A percentile compares a stretch with the other conserved stretches of the same genome.
These are phyloP conservation scores for Macrotrachela quadricornifera DNA, from an alignment of 1,140 invertebrate genomes.

Conservation along the genomic window DNA sequence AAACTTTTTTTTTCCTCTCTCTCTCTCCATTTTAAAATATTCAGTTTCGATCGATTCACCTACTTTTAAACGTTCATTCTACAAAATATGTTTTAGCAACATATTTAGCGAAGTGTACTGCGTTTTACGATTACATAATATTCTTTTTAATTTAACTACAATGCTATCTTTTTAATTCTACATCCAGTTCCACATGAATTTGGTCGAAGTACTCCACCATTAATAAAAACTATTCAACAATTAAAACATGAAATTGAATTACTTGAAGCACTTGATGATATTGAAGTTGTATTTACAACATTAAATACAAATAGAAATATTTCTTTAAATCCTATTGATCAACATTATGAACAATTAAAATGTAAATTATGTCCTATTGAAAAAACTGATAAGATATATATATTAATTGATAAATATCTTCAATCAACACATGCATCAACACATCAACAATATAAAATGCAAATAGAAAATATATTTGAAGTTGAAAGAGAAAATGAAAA, in stretches of 20 bases:
- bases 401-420: slow-evolving; percentile 20
- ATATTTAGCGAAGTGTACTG: too few relatives aligned
- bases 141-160: slow-evolving; percentile 16
- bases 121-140: slow-evolving; percentile 19
- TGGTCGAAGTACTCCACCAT: not conserved
- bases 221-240: not conserved
- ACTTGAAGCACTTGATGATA: slow-evolving; percentile 21
- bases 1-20: too few relatives aligned
- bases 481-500: slow-evolving; percentile 19
- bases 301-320: slow-evolving; percentile 12
- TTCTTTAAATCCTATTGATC: slow-evolving; percentile 20
- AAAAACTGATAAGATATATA: not conserved
- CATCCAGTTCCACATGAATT: not conserved
- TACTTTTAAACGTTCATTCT: too few relatives aligned
- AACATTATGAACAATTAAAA: slow-evolving; percentile 22
- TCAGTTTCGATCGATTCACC: too few relatives aligned
- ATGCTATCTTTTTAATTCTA: not conserved
- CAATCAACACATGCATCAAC: slow-evolving; percentile 22
- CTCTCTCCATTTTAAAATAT: too few relatives aligned
- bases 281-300: slow-evolving; percentile 24
- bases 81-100: too few relatives aligned
- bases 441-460: slow-evolving; percentile 24
- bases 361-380: slow-evolving; percentile 15
- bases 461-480: slow-evolving; percentile 20
- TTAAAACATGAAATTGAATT: not conserved